Evolutionary conservation across 2,113 vertebrate genomes (phyloP), one percentile per base, ranked within the genome.

Genomic region (Columba janthina): DNA sequence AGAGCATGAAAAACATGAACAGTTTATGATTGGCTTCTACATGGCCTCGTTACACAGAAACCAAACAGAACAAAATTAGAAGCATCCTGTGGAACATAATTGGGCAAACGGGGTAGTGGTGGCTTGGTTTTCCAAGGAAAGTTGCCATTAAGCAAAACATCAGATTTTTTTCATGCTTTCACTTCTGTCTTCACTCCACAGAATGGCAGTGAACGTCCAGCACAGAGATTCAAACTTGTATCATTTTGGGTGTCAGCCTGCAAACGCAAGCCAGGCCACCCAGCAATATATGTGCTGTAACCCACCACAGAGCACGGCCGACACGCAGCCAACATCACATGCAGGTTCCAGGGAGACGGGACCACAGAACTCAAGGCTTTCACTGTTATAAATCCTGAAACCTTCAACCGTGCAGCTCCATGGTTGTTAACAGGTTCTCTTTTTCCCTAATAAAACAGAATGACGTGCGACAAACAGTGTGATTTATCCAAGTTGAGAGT

Each of bases 251-350:
- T 65, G 36, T 76, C 40, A 75, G 85, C 50, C 67, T 88, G 40
- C 51, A 66, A 21, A 31, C 61, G 26, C 57, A 71, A 40, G 24
- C 20, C 71, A 72, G 42, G 32, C 48, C 42, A 44, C 29, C 17
- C 82, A 56, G 11, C 48, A 9, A 31, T 32, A 5, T 13, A 13
- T 17, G 32, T 26, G 5, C 10, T 6, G 2, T 7, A 60, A 71
- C 51, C 8, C 28, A 28, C 31, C 18, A 38, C 42, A 36, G 8
- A 84, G 61, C 51, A 8, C 3, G 6, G n/a, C 54, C 73, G 65
- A 70, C 15, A 11, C 0, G 4, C 67, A 75, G 83, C 8, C 38
- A 70, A 21, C 31, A 29, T 18, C 58, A 18, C 1, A 0, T 5
- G 2, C 29, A 75, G 65, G 56, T 46, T 4, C 14, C 3, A 31